Evolutionary conservation across 2,888 invertebrate species (phyloP), one percentile per base, ranked within the genome.

Genomic region (Rosalia funebris): DNA sequence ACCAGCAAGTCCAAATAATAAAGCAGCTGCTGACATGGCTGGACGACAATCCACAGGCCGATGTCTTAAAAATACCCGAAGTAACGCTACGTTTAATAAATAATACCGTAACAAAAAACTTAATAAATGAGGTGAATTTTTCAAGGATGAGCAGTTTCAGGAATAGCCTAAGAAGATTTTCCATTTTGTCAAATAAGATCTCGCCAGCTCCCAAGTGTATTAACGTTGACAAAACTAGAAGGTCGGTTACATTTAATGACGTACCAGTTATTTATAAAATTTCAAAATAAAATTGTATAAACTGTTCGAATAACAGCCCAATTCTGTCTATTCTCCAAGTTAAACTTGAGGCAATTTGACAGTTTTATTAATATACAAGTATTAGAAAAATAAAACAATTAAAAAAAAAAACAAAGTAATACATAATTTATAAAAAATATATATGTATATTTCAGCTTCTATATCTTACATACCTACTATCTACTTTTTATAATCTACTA

Each of bases 201-300:
- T 46, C 62, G 2, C 73, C 73, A 9, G 39, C 60, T 7, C 34
- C 31, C 1, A n/a, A 25, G 15, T 15, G 48, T 45, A 32, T 60
- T n/a, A 53, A 56, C 19, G 54, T 53, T 12, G 54, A 55, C 12
- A 45, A 55, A 11, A 56, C 48, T 12, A 48, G 60, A 10, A 65
- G 74, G 61, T 72, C 74, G 15, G 78, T 78, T 19, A 77, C 75
- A 16, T 79, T 79, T 53, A 74, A 74, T 45, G 77, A 79, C 41
- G 64, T 69, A 41, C 75, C 76, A 3, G 69, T 68, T 9, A 62
- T 78, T 63, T 77, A 76, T 63, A 70, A 66, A 25, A 76, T 78
- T 50, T 65, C 57, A 14, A 60, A 63, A 36, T 54, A 57, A 56
- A 46, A 39, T n/a, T n/a, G n/a, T n/a, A n/a, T n/a, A n/a, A n/a